Conservation (phyloP, 2,797 vertebrate genomes). For the Gallirallus australis region DNA sequence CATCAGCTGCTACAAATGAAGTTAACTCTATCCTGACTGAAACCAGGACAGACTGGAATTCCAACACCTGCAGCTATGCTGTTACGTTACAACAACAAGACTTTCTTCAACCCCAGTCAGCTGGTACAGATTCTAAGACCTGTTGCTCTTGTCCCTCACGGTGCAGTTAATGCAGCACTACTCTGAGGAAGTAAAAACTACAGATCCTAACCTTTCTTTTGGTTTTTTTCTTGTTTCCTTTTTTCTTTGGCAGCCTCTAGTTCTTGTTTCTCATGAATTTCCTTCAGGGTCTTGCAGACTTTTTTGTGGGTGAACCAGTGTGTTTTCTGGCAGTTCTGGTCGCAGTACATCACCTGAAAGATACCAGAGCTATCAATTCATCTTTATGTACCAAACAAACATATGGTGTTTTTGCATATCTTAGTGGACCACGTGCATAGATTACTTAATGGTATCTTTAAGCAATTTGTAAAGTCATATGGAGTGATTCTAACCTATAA, state of each 20-base stretch:
- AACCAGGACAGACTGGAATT: background rate
- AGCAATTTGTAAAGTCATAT: background rate
- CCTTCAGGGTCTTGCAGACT: conserved; percentile 90
- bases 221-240: conserved; percentile 76
- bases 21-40: too few relatives aligned
- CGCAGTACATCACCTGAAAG: conserved; percentile 93
- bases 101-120: background rate
- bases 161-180: background rate
- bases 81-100: background rate
- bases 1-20: too few relatives aligned
- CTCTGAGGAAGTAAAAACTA: background rate
- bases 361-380: background rate
- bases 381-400: background rate
- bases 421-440: background rate
- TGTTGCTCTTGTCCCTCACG: background rate
- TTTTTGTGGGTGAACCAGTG: conserved; percentile 99
- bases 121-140: background rate
- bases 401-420: background rate
- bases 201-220: conserved; percentile 64
- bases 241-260: conserved; percentile 84
- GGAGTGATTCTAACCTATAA: background rate
- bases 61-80: background rate
- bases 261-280: conserved; percentile 88
- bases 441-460: background rate
- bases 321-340: conserved; percentile 92